These are phyloP conservation scores for Anoplolepis gracilipes DNA, from an alignment of 1,140 invertebrate species.

Conservation along the genomic window DNA sequence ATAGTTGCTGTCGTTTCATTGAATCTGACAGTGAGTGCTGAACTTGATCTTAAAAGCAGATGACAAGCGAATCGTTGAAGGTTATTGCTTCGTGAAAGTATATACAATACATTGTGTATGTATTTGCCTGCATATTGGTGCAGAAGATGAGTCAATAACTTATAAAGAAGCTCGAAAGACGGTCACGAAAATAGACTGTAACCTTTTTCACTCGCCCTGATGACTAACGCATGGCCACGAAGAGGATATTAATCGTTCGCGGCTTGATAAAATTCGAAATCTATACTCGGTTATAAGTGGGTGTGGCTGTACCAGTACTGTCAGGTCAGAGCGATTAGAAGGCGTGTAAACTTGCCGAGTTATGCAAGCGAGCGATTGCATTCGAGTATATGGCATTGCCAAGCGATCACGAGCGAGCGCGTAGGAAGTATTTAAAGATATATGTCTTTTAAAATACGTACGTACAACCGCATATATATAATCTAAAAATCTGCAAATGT, in stretches of 20 bases:
- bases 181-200: conserved; percentile 37
- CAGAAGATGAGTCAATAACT: conserved; percentile 44
- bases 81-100: background rate
- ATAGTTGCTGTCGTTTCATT: background rate
- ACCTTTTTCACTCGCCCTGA: conserved; percentile 46
- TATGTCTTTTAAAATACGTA: background rate
- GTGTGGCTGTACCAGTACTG: conserved; percentile 79
- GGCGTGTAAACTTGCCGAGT: conserved; percentile 68
- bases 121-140: background rate
- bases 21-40: background rate
- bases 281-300: conserved; percentile 66
- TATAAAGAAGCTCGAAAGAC: conserved; percentile 43
- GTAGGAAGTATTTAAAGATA: conserved; percentile 48
- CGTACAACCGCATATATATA: too few relatives aligned
- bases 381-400: conserved; percentile 50
- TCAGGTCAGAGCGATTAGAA: conserved; percentile 75
- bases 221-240: conserved; percentile 72
- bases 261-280: conserved; percentile 29
- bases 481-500: background rate
- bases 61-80: background rate
- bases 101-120: too few relatives aligned
- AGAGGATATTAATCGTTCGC: conserved; percentile 33
- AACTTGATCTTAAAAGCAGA: conserved; percentile 47
- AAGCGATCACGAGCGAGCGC: conserved; percentile 54
- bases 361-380: conserved; percentile 71